Evolutionary conservation across 1,140 invertebrate genomes (phyloP).

Genomic region (Drosophila prosaltans): DNA sequence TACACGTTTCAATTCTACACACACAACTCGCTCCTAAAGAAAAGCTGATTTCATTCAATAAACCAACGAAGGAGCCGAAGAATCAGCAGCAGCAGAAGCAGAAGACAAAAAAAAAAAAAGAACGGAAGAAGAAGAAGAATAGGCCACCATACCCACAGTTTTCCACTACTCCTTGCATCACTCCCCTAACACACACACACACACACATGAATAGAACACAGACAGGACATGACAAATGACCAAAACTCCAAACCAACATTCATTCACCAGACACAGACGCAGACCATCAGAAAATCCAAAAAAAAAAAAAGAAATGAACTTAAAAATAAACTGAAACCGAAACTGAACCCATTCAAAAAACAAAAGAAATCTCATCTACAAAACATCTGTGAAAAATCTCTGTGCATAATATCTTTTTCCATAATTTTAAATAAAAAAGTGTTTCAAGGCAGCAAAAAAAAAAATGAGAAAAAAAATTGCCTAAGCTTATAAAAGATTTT

Average conservation of each 20-base stretch:
- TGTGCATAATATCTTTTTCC: slow-evolving; percentile 15
- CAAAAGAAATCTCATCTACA: slow-evolving; percentile 19
- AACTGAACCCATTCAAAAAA: slow-evolving; percentile 10
- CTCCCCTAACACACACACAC: neutral
- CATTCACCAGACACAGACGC: slow-evolving; percentile 3
- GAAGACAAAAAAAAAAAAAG: neutral
- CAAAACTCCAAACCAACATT: slow-evolving; percentile 7
- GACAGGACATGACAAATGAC: slow-evolving; percentile 6
- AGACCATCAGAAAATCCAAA: slow-evolving; percentile 17
- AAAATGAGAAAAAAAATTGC: slow-evolving; percentile 1
- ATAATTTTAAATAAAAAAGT: slow-evolving; percentile 30
- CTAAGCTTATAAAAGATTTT: slow-evolving; percentile 21
- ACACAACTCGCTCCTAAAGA: slow-evolving; percentile 39
- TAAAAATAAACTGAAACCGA: neutral
- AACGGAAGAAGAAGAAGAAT: neutral
- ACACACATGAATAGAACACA: neutral
- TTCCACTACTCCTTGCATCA: neutral
- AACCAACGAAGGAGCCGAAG: slow-evolving; percentile 25
- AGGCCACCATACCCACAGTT: neutral
- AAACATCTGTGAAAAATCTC: slow-evolving; percentile 60
- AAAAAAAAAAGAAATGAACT: neutral
- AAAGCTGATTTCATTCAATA: slow-evolving; percentile 19
- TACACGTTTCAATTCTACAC: slow-evolving; percentile 60
- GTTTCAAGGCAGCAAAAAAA: slow-evolving; percentile 10
- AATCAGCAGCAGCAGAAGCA: slow-evolving; percentile 17